Evolutionary conservation across 2,888 invertebrate species (phyloP), one percentile per base, ranked within the genome.

Genomic region (Apamea crenata): DNA sequence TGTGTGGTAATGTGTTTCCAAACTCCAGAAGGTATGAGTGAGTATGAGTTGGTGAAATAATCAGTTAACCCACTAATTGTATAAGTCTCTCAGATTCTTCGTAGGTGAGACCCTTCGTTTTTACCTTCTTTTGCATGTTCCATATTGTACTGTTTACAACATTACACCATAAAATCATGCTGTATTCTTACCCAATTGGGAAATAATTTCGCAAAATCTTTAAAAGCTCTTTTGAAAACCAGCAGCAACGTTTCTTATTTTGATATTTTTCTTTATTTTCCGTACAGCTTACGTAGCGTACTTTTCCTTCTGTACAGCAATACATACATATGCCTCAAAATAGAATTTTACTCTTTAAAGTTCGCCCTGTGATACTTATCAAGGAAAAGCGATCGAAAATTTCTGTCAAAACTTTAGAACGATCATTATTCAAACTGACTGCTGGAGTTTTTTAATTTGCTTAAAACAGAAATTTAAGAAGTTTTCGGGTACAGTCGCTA

Each of bases 361-460:
- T 67, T 47, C 53, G 32, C 5, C 50, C 25, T 59, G 40, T 59
- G 59, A 70, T 44, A 66, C 79, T 70, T 70, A 66, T 70, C 44
- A 84, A 84, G 21, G 32, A 81, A 80, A 71, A 79, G 32, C 50
- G 66, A 59, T 70, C 65, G 59, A 70, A 44, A 66, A n/a, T 47
- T 32, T 32, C 29, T 53, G 56, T 70, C 56, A 50, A 77, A 78
- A 83, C 65, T 78, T 84, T 21, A 53, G 16, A 80, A 36, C 36
- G 36, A 14, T 53, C 80, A 56, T 81, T 80, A 84, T 80, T 84
- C 80, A 80, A 71, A 53, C 44, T 61, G 61, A 47, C 61, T 61
- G 66, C 25, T 61, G 53, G 66, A 81, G 84, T 71, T 81, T 80
- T 79, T 80, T 84, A 80, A 81, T 84, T 71, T 84, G 44, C 80